Conservation (phyloP, 2,888 invertebrate species). For the Seira ritae region DNA sequence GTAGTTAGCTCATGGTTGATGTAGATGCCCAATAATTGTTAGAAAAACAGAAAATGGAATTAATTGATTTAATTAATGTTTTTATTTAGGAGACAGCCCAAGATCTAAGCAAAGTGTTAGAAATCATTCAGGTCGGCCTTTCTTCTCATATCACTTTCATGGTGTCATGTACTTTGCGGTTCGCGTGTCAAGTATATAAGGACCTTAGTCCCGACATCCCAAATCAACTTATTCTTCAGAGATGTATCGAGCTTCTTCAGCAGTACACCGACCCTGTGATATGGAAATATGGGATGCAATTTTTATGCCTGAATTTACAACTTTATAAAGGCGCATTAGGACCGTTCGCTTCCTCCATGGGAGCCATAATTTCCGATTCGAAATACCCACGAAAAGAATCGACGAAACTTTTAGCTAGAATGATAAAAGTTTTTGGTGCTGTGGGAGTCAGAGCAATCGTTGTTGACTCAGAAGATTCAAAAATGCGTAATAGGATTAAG, state of each 20-base stretch:
- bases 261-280: conserved; percentile 48
- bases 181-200: conserved; percentile 54
- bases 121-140: conserved; percentile 63
- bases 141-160: conserved; percentile 65
- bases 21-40: too few relatives aligned
- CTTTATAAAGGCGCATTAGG: conserved; percentile 69
- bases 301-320: conserved; percentile 68
- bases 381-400: conserved; percentile 69
- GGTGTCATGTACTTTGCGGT: conserved; percentile 66
- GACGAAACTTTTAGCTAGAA: conserved; percentile 68
- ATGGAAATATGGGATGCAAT: conserved; percentile 65
- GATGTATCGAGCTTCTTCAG: conserved; percentile 38
- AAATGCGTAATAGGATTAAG: conserved; percentile 68
- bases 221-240: conserved; percentile 40
- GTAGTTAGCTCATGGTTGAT: too few relatives aligned
- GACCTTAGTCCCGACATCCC: conserved; percentile 59
- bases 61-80: neutral
- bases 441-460: conserved; percentile 71
- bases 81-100: conserved; percentile 52
- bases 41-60: neutral
- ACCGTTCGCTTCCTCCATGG: conserved; percentile 63
- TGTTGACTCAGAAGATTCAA: conserved; percentile 65
- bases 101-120: conserved; percentile 39
- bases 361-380: conserved; percentile 56
- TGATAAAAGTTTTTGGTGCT: conserved; percentile 72